Conservation (phyloP, 1,140 invertebrate genomes). For the Ditylenchus dipsaci region DNA sequence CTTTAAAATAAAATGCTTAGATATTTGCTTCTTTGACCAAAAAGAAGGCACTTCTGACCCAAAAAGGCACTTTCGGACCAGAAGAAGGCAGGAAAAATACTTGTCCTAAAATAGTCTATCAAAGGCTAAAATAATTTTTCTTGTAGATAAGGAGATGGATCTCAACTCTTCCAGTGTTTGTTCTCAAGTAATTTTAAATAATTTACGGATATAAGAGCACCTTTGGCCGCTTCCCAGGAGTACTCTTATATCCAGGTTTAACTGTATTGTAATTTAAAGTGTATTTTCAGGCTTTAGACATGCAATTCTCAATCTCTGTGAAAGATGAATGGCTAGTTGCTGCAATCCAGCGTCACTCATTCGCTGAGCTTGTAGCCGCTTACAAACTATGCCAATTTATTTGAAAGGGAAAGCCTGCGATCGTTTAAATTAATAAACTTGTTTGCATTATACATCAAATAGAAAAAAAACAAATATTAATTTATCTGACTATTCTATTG, state of each 20-base stretch:
- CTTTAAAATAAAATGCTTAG: too few relatives aligned
- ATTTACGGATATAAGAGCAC: not conserved
- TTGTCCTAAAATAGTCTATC: too few relatives aligned
- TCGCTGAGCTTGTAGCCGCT: constrained; percentile 16
- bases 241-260: too few relatives aligned
- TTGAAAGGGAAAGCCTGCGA: not conserved
- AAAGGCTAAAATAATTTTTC: too few relatives aligned
- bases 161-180: not conserved
- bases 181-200: not conserved
- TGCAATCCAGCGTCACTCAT: constrained; percentile 14
- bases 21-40: too few relatives aligned
- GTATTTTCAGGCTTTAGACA: not conserved
- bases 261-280: too few relatives aligned
- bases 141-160: too few relatives aligned
- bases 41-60: too few relatives aligned
- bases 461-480: not conserved
- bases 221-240: too few relatives aligned
- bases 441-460: not conserved
- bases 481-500: not conserved
- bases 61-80: too few relatives aligned
- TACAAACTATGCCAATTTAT: constrained; percentile 14
- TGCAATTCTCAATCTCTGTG: constrained; percentile 22
- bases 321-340: constrained; percentile 11
- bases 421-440: not conserved
- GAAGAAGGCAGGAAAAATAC: too few relatives aligned